Evolutionary conservation across 2,888 invertebrate species (phyloP), one percentile per base, ranked within the genome.

Genomic region (Furcula furcula): DNA sequence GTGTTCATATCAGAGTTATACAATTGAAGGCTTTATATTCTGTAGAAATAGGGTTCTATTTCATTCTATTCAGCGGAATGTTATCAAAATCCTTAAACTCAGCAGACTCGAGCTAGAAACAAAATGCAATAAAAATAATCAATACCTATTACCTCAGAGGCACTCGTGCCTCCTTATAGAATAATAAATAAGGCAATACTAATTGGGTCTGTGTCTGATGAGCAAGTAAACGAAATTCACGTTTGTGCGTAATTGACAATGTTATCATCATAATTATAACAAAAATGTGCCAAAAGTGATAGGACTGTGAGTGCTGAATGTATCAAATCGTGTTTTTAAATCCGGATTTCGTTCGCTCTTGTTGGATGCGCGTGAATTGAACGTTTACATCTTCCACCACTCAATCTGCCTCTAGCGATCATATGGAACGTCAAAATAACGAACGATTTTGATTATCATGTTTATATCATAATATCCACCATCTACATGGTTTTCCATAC

Each of bases 81-180:
- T 54, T 55, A 48, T 61, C 41, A 55, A 62, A 61, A 38, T 49
- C 62, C 59, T 51, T 45, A 45, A 52, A 64, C 53, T 55, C 47
- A 43, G 51, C 59, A 61, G 53, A 53, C 48, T 52, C 51, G 55
- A 61, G 56, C 59, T 65, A 62, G 60, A 55, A 69, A 65, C 66
- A 65, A 62, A 73, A 69, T 66, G 65, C 69, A 76, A 74, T 69
- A 68, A 64, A 49, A 67, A 63, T 49, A 60, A 72, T 65, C 65
- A 60, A 64, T 63, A 71, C n/a, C n/a, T n/a, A n/a, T n/a, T 86
- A 87, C 86, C 87, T 87, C 87, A 84, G 86, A 83, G 72, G 84
- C 77, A 54, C 48, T 50, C 22, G 45, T 61, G 81, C 76, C 82
- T 85, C 85, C 77, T 71, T 78, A 54, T 62, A 83, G 77, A 72